phyloP scores from a whole-genome alignment of 2,888 invertebrate genomes.

The Cylindroiulus punctatus region DNA sequence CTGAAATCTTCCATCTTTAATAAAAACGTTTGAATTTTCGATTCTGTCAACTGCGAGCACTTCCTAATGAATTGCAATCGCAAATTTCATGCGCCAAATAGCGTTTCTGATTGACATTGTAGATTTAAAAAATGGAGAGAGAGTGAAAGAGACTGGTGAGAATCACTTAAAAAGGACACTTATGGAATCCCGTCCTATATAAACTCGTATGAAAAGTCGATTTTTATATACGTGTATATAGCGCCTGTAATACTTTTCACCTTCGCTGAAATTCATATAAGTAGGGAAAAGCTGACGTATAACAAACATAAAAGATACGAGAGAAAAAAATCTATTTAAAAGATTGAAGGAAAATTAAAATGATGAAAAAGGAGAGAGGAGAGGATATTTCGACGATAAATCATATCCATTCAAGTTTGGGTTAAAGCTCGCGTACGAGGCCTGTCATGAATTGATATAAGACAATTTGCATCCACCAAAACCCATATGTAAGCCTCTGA shows the following conservation, averaged over 20 bases:
- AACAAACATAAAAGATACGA: slow-evolving; percentile 24
- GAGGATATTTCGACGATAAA: slow-evolving; percentile 34
- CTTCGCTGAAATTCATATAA: neutral
- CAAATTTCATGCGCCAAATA: slow-evolving; percentile 9
- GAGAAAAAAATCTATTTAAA: slow-evolving; percentile 22
- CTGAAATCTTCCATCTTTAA: neutral
- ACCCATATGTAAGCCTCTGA: slow-evolving; percentile 11
- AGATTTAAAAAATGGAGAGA: slow-evolving; percentile 16
- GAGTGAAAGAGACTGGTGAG: neutral
- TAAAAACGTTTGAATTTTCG: slow-evolving; percentile 23
- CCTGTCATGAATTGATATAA: slow-evolving; percentile 38
- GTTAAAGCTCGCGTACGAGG: neutral
- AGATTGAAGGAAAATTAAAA: slow-evolving; percentile 42
- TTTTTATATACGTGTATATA: neutral
- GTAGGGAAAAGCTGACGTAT: slow-evolving; percentile 13
- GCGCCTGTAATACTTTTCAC: neutral
- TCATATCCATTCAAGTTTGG: slow-evolving; percentile 23
- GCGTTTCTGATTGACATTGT: slow-evolving; percentile 14
- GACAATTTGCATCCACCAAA: slow-evolving; percentile 12
- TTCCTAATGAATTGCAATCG: slow-evolving; percentile 29
- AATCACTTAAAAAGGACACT: slow-evolving; percentile 28
- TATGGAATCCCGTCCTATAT: neutral
- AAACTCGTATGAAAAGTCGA: slow-evolving; percentile 34
- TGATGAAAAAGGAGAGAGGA: neutral
- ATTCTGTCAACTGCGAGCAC: slow-evolving; percentile 7